A percentile compares a stretch with the other conserved stretches of the same genome.
phyloP scores from a whole-genome alignment of 1,140 invertebrate species.

The Neodiprion virginianus region DNA sequence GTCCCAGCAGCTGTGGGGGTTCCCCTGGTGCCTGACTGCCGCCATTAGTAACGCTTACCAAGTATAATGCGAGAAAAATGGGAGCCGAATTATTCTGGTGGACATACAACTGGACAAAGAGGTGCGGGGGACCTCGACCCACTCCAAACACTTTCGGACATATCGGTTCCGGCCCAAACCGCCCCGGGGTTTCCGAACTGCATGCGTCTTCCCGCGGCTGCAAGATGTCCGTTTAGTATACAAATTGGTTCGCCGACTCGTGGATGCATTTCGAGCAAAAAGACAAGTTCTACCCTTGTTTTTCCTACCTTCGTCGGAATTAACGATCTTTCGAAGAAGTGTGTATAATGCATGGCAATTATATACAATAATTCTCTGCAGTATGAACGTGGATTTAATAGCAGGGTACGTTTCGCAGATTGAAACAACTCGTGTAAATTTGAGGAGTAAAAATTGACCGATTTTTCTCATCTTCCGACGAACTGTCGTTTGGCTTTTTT shows the following conservation, averaged over 20 bases:
- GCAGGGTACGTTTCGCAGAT: too few species aligned
- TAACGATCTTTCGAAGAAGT: too few species aligned
- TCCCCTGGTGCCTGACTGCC: neutral
- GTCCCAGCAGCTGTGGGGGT: neutral
- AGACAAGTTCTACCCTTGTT: neutral
- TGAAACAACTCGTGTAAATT: neutral
- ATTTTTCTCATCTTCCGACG: neutral
- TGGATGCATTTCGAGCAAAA: neutral
- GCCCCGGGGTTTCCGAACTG: constrained; percentile 9
- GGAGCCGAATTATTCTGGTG: constrained; percentile 44
- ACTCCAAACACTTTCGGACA: neutral
- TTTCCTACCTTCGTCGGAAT: too few species aligned
- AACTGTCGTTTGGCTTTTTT: neutral
- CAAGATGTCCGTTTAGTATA: neutral
- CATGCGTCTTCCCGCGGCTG: constrained; percentile 27
- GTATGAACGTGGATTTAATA: too few species aligned
- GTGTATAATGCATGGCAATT: too few species aligned
- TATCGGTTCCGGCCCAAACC: constrained; percentile 8
- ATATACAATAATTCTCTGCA: too few species aligned
- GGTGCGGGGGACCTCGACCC: constrained; percentile 25
- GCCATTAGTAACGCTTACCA: constrained; percentile 20
- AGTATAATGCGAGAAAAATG: constrained; percentile 50
- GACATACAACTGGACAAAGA: constrained; percentile 31
- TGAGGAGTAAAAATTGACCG: neutral
- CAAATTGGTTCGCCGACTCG: neutral